phyloP scores from a whole-genome alignment of 2,888 invertebrate species.

The Drosophila picticornis region DNA sequence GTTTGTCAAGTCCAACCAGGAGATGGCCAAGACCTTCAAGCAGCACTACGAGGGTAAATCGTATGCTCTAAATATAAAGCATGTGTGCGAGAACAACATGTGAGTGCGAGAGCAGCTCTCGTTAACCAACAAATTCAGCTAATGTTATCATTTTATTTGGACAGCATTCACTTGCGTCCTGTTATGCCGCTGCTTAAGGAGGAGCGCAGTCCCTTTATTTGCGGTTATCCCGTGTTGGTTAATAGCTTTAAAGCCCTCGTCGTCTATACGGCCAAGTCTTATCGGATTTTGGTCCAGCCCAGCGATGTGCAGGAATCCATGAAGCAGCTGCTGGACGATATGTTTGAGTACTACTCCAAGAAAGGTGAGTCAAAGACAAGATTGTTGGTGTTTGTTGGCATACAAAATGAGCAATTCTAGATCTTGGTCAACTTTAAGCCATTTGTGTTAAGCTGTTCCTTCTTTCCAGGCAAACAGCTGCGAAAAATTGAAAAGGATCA shows the following conservation, averaged over 20 bases:
- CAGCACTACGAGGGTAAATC: slow-evolving; percentile 85
- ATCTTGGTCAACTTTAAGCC: background rate
- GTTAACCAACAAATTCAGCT: background rate
- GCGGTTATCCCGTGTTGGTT: slow-evolving; percentile 88
- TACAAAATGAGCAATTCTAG: background rate
- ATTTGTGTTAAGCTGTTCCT: background rate
- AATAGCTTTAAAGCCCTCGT: slow-evolving; percentile 87
- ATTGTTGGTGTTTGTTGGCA: background rate
- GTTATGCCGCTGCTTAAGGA: slow-evolving; percentile 86
- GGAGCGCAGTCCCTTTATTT: slow-evolving; percentile 86
- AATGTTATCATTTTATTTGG: slow-evolving; percentile 59
- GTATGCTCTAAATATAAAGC: slow-evolving; percentile 81
- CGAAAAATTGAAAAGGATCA: slow-evolving; percentile 86
- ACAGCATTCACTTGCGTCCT: slow-evolving; percentile 89
- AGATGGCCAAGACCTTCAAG: slow-evolving; percentile 85
- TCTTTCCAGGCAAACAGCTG: slow-evolving; percentile 78
- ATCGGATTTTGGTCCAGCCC: slow-evolving; percentile 89
- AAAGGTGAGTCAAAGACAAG: slow-evolving; percentile 75
- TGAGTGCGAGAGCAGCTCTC: slow-evolving; percentile 55
- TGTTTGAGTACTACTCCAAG: slow-evolving; percentile 87
- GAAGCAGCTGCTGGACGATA: slow-evolving; percentile 87
- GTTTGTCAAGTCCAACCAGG: slow-evolving; percentile 83
- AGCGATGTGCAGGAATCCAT: slow-evolving; percentile 85
- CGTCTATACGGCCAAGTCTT: slow-evolving; percentile 87
- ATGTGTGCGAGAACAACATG: slow-evolving; percentile 84